Conservation (phyloP, 1,140 invertebrate genomes). For the Triops longicaudatus region DNA sequence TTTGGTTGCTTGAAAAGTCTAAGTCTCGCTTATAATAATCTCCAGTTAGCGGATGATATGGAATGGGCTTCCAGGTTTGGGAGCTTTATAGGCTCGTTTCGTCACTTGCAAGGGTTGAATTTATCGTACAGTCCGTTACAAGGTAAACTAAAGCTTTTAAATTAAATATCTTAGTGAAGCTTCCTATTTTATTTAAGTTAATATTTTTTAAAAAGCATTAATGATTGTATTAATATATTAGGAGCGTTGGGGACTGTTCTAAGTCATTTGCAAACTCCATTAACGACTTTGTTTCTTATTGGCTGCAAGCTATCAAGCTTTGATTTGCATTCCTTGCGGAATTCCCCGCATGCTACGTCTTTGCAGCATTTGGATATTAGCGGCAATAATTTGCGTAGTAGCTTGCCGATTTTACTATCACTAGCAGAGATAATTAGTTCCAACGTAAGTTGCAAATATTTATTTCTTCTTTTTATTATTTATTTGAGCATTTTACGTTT, state of each 20-base stretch:
- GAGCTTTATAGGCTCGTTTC: not conserved
- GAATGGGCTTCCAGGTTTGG: not conserved
- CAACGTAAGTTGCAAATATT: not conserved
- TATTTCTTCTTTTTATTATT: not conserved
- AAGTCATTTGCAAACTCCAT: not conserved
- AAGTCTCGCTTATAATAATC: not conserved
- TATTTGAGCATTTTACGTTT: too few relatives aligned
- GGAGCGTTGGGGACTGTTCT: not conserved
- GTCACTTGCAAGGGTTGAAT: not conserved
- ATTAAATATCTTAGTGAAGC: not conserved
- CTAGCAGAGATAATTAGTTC: not conserved
- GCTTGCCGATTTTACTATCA: not conserved
- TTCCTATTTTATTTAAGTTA: too few relatives aligned
- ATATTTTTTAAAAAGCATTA: not conserved
- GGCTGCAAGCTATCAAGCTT: not conserved
- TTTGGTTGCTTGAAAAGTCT: not conserved
- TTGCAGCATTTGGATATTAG: not conserved
- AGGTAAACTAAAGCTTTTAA: not conserved
- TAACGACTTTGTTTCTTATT: not conserved
- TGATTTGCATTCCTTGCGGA: not conserved
- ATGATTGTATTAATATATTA: not conserved
- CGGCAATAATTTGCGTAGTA: not conserved
- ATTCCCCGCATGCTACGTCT: not conserved
- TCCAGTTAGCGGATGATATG: not conserved
- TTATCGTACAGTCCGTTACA: not conserved